Base-by-base conservation (phyloP, 2,797 vertebrate species). In the Falco novaeseelandiae region DNA sequence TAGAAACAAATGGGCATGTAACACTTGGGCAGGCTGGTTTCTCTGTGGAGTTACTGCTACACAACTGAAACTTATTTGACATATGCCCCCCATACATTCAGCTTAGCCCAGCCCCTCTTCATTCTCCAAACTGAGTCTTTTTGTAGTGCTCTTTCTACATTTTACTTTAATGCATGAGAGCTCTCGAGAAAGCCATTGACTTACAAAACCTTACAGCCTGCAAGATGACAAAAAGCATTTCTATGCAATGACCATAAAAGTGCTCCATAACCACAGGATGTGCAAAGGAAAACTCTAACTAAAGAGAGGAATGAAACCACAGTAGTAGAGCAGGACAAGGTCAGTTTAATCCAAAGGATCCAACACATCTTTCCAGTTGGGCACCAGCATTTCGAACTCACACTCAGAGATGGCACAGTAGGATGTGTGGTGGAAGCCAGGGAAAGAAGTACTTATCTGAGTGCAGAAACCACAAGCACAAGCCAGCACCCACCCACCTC, bases 391-490 rank as follows among this genome's bases (percentile, higher is more conserved):
- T 91, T 88, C 63, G 20, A 58, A 55, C 17, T 55, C 40, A 49
- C 2, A 1, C 5, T 80, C n/a, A 10, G 46, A 88, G 38, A 30
- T 6, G 4, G 42, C 34, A 22, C 34, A 42, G 18, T 3, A 67
- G 30, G 11, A 52, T 1, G 0, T 36, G 67, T 0, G 0, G 38
- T 46, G 14, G 29, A 76, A 92, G 36, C 1, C 3, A 1, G 8
- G 4, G 7, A 19, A 86, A n/a, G 46, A 16, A 62, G 12, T 15
- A 66, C 16, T 57, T 38, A 57, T 3, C 3, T 10, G 20, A 73
- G 34, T 3, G 8, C 79, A 89, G 55, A 94, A 95, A 76, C 30
- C 38, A 69, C 13, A 81, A 73, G n/a, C 44, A 77, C 54, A 87
- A 63, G 30, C 29, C 55, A 92, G 66, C 14, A 88, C 21, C 26